Conservation (phyloP, 2,113 vertebrate species). For the Pandion haliaetus region DNA sequence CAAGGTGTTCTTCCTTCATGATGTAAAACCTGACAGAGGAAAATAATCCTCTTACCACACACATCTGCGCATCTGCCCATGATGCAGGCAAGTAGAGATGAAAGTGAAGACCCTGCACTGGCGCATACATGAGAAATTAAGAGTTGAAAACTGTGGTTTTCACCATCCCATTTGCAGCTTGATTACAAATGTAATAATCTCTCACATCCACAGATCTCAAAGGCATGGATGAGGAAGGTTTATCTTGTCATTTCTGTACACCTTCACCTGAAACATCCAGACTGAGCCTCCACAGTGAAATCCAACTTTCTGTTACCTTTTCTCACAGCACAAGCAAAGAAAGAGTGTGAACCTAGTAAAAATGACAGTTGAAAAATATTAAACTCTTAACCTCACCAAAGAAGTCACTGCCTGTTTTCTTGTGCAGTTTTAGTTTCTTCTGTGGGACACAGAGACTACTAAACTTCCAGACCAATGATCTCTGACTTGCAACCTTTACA, state of each 20-base stretch:
- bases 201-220: not conserved
- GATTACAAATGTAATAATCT: not conserved
- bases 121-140: not conserved
- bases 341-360: not conserved
- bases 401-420: not conserved
- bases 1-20: not conserved
- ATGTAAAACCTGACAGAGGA: not conserved
- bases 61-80: not conserved
- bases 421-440: not conserved
- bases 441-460: not conserved
- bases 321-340: not conserved
- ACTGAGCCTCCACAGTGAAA: not conserved
- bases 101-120: not conserved
- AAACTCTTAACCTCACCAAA: not conserved
- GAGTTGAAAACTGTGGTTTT: not conserved
- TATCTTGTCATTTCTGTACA: not conserved
- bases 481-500: not conserved
- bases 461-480: not conserved
- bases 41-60: not conserved
- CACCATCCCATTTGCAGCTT: not conserved
- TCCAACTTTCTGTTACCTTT: not conserved
- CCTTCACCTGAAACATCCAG: not conserved
- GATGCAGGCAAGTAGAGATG: not conserved
- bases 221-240: not conserved
- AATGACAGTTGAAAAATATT: not conserved